phyloP scores from a whole-genome alignment of 2,113 vertebrate species.

The Saguinus imperator region DNA sequence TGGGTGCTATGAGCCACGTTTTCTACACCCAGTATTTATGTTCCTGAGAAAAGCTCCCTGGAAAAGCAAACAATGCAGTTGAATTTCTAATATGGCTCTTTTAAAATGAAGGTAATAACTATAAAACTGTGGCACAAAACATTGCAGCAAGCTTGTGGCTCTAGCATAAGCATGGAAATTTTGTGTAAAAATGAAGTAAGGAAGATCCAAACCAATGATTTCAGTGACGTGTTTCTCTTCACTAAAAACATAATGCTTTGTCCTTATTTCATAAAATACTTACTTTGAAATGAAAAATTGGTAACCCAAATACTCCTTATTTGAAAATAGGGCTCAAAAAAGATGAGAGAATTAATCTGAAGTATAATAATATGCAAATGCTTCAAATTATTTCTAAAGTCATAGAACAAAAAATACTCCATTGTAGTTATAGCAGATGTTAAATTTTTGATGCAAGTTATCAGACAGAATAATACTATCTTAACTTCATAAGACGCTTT shows the following conservation, averaged over 20 bases:
- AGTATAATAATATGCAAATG: neutral
- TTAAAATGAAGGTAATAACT: neutral
- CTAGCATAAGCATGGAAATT: neutral
- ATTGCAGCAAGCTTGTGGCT: neutral
- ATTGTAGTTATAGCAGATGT: neutral
- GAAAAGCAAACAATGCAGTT: neutral
- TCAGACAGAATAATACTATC: neutral
- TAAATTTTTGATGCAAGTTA: neutral
- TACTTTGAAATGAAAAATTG: neutral
- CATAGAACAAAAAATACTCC: neutral
- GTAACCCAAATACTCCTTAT: neutral
- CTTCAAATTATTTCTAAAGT: neutral
- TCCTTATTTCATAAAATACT: neutral
- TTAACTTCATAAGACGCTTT: neutral
- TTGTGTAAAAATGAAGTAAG: neutral
- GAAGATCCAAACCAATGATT: neutral
- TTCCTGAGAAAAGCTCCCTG: neutral
- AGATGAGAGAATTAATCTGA: constrained; percentile 32
- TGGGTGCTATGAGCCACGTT: neutral
- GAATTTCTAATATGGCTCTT: neutral
- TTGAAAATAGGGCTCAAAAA: neutral
- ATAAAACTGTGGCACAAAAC: neutral
- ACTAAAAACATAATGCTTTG: neutral
- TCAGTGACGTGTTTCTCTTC: neutral
- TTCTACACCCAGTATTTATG: neutral